Evolutionary conservation across 2,113 vertebrate genomes (phyloP).

Genomic region (Baryphthengus martii): DNA sequence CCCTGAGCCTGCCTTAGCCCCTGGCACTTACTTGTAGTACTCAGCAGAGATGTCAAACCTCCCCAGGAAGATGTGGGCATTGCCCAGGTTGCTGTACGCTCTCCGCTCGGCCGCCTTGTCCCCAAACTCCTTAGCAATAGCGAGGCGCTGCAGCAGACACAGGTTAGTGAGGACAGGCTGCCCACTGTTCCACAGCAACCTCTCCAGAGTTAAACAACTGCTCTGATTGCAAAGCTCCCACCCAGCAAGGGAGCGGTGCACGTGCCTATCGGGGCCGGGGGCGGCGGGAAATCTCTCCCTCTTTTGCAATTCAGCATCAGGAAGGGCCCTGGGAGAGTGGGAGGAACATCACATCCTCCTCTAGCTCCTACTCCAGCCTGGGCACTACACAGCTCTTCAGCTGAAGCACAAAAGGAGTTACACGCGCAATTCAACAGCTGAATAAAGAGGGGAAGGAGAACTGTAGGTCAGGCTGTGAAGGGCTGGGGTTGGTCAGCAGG

Average conservation of each 20-base stretch:
- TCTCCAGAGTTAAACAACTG: too few relatives aligned
- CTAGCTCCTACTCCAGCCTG: background rate
- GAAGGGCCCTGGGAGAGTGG: background rate
- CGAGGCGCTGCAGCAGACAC: slow-evolving; percentile 82
- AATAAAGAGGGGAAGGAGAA: background rate
- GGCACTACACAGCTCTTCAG: background rate
- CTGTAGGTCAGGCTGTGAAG: background rate
- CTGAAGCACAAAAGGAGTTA: background rate
- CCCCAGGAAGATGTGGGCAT: slow-evolving; percentile 92
- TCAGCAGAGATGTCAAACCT: slow-evolving; percentile 90
- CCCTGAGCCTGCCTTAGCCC: background rate
- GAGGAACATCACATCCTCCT: background rate
- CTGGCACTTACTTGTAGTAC: slow-evolving; percentile 88
- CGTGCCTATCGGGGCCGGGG: rapidly evolving
- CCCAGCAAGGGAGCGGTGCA: background rate
- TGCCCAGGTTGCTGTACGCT: slow-evolving; percentile 96
- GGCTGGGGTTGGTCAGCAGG: background rate
- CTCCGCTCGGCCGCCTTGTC: slow-evolving; percentile 93
- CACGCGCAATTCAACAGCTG: background rate
- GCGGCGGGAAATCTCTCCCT: background rate
- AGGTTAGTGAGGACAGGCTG: background rate
- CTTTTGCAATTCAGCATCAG: background rate
- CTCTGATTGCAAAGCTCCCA: background rate
- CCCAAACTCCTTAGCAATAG: slow-evolving; percentile 97
- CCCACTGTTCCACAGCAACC: too few relatives aligned